These are phyloP conservation scores for Pygoscelis adeliae DNA, from an alignment of 2,113 vertebrate genomes.

Conservation along the genomic window DNA sequence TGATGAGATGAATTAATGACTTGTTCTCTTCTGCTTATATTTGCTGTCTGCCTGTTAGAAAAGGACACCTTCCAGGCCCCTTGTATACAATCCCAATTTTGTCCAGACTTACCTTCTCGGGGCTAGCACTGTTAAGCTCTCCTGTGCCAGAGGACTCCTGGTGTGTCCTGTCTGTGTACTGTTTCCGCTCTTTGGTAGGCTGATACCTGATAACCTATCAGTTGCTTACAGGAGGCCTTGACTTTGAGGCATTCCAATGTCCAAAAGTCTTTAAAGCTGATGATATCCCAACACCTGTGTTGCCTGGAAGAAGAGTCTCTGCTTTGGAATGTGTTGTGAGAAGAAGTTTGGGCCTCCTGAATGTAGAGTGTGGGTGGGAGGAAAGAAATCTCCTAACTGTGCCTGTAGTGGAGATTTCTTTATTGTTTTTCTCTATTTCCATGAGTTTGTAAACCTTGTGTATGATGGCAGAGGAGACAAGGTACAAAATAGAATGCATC, in stretches of 20 bases:
- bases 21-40: not conserved
- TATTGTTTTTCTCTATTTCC: not conserved
- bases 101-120: not conserved
- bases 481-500: not conserved
- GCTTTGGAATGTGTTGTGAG: not conserved
- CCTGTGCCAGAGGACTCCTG: not conserved
- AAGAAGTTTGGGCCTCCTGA: not conserved
- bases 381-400: not conserved
- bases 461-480: not conserved
- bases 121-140: not conserved
- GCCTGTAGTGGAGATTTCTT: not conserved
- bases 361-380: not conserved
- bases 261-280: constrained; percentile 1
- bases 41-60: not conserved
- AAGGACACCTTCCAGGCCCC: not conserved
- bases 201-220: constrained; percentile 1
- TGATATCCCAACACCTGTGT: not conserved
- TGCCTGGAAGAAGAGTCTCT: not conserved
- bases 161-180: not conserved
- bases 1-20: not conserved
- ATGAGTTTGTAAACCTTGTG: not conserved
- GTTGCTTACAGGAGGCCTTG: not conserved
- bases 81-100: not conserved
- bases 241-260: constrained; percentile 24
- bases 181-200: not conserved